These are phyloP conservation scores for Styela plicata DNA, from an alignment of 23 tunicate species.

Conservation along the genomic window DNA sequence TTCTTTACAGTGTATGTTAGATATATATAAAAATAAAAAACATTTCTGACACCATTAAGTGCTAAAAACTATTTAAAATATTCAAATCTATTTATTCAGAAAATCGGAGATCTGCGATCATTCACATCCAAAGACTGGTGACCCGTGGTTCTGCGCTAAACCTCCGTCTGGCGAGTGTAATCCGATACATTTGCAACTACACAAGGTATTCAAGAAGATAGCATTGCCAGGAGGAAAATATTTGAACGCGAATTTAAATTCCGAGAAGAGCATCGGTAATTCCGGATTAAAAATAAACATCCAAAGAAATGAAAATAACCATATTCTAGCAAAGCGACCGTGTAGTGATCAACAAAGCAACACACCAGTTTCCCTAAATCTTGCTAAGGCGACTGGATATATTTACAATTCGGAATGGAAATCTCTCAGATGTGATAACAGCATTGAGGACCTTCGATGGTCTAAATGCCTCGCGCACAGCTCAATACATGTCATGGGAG, in stretches of 20 bases:
- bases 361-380: neutral
- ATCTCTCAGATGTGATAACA: constrained; percentile 23
- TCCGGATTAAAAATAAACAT: neutral
- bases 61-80: too few species aligned
- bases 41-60: too few species aligned
- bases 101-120: constrained; percentile 20
- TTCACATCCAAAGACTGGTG: constrained; percentile 31
- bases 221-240: neutral
- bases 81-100: neutral
- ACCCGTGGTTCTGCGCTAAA: constrained; percentile 38
- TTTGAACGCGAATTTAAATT: neutral
- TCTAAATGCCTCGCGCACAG: constrained; percentile 15
- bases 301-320: neutral
- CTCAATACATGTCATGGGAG: constrained; percentile 26
- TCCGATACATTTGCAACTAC: constrained; percentile 4
- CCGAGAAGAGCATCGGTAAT: neutral
- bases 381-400: constrained; percentile 16
- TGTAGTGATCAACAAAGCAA: neutral
- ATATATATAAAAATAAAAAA: too few species aligned
- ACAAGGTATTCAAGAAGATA: neutral
- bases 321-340: neutral
- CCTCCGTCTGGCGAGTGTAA: constrained; percentile 43
- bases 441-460: neutral
- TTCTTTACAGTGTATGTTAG: too few species aligned
- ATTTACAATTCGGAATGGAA: constrained; percentile 21